phyloP scores from a whole-genome alignment of 1,140 invertebrate genomes.

The Tetramorium parvispinum region DNA sequence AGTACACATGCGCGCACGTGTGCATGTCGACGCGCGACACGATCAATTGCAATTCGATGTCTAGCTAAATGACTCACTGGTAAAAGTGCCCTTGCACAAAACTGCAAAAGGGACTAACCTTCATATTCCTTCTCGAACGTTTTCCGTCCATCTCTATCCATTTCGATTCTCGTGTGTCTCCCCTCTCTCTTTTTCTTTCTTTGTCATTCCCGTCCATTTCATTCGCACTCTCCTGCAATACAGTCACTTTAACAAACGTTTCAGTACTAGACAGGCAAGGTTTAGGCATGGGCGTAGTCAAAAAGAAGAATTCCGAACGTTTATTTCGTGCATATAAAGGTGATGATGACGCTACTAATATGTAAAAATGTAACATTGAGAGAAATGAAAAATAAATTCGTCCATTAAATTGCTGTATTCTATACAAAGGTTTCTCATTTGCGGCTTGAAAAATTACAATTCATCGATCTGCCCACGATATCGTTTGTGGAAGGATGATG shows the following conservation, averaged over 20 bases:
- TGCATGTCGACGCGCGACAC: conserved; percentile 21
- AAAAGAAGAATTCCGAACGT: not conserved
- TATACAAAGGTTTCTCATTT: not conserved
- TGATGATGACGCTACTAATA: not conserved
- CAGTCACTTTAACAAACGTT: conserved; percentile 69
- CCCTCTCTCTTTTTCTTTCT: not conserved
- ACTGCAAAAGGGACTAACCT: conserved; percentile 75
- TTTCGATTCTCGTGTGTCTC: not conserved
- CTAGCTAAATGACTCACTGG: conserved; percentile 53
- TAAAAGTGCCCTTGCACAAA: no score
- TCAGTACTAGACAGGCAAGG: conserved; percentile 53
- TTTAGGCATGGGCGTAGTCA: conserved; percentile 64
- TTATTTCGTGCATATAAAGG: not conserved
- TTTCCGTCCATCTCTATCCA: conserved; percentile 11
- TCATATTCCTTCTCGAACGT: conserved; percentile 24
- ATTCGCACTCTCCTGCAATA: conserved; percentile 18
- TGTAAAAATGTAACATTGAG: not conserved
- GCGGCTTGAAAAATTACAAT: not conserved
- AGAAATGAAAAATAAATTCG: not conserved
- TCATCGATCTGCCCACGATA: not conserved
- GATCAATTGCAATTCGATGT: conserved; percentile 79
- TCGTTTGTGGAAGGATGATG: not conserved
- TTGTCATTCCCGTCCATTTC: not conserved
- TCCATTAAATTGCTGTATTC: not conserved
- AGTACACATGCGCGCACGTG: not conserved